Evolutionary conservation across 2,888 invertebrate genomes (phyloP).

Genomic region (Leptinotarsa tumamoca): DNA sequence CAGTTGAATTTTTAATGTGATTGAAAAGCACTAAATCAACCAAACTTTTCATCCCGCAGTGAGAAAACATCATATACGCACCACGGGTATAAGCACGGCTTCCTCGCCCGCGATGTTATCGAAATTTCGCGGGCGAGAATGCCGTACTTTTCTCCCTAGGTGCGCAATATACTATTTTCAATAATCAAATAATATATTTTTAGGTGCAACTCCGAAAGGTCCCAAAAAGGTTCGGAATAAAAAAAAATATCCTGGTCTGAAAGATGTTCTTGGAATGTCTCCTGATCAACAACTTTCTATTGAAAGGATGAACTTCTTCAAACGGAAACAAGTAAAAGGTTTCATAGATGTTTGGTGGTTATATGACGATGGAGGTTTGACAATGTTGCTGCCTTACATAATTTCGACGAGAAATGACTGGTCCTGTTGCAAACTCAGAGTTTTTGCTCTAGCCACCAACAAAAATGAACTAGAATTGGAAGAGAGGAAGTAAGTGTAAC

Average conservation of each 20-base stretch:
- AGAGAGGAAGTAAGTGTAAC: constrained; percentile 81
- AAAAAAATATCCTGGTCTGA: constrained; percentile 19
- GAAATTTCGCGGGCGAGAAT: too few relatives aligned
- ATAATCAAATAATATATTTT: neutral
- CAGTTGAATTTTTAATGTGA: too few relatives aligned
- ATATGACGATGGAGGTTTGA: constrained; percentile 92
- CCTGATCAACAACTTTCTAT: constrained; percentile 23
- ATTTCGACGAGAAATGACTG: constrained; percentile 83
- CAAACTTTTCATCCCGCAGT: too few relatives aligned
- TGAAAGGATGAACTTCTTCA: constrained; percentile 80
- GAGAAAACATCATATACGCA: too few relatives aligned
- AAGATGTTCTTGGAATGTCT: constrained; percentile 19
- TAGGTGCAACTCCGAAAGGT: constrained; percentile 20
- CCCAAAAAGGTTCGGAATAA: constrained; percentile 18
- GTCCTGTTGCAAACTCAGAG: constrained; percentile 81
- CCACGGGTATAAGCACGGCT: too few relatives aligned
- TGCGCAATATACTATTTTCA: too few relatives aligned
- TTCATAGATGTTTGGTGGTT: constrained; percentile 97
- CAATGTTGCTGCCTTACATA: constrained; percentile 87
- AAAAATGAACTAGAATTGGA: constrained; percentile 82
- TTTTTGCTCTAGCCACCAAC: constrained; percentile 87
- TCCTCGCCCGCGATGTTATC: too few relatives aligned
- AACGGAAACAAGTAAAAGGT: constrained; percentile 82
- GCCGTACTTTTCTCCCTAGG: too few relatives aligned
- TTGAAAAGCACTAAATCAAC: too few relatives aligned